Evolutionary conservation across 2,797 vertebrate species (phyloP).

Genomic region (Microhierax caerulescens): DNA sequence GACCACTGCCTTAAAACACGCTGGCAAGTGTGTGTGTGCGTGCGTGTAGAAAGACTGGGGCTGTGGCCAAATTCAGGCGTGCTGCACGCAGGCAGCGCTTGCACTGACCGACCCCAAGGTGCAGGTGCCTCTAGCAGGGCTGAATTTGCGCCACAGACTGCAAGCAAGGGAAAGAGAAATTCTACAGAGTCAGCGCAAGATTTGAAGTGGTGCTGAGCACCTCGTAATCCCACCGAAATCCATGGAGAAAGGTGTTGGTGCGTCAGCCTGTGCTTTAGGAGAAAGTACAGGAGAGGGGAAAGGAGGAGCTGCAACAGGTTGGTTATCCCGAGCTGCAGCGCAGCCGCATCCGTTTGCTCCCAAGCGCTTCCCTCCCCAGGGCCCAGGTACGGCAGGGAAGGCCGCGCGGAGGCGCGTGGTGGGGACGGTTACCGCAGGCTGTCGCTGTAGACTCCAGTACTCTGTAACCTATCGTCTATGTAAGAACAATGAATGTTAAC

Average conservation of each 20-base stretch:
- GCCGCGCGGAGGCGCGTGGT: too few relatives aligned
- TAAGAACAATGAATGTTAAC: slow-evolving; percentile 71
- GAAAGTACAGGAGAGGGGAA: not conserved
- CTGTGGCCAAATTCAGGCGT: not conserved
- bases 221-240: not conserved
- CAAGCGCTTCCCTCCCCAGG: not conserved
- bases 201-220: not conserved
- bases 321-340: not conserved
- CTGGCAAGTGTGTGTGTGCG: not conserved
- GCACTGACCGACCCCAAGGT: fast-evolving
- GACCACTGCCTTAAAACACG: slow-evolving; percentile 41
- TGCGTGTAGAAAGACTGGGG: fast-evolving
- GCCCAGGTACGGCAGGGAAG: not conserved
- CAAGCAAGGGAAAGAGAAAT: fast-evolving
- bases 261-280: not conserved
- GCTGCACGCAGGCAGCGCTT: fast-evolving
- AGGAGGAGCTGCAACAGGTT: not conserved
- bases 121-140: fast-evolving
- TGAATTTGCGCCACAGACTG: not conserved
- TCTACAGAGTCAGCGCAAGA: not conserved
- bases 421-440: not conserved
- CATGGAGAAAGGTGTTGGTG: not conserved
- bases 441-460: slow-evolving; percentile 45
- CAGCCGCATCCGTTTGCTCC: not conserved
- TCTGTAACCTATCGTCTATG: slow-evolving; percentile 69